These are phyloP conservation scores for Oeneis ivallda DNA, from an alignment of 2,888 invertebrate genomes.

Conservation along the genomic window DNA sequence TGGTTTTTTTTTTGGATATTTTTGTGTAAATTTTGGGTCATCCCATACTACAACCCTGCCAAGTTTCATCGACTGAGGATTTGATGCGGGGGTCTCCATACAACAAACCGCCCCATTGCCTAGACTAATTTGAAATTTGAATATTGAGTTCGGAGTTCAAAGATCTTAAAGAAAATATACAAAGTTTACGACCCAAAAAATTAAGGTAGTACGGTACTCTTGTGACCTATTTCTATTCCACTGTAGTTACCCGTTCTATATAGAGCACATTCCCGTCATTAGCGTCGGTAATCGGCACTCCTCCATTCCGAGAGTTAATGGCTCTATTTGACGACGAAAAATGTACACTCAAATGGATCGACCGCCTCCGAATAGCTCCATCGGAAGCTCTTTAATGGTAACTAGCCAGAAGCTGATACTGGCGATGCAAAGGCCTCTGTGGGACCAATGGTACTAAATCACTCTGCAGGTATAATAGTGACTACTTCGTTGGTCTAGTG, in stretches of 20 bases:
- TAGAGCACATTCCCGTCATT: conserved; percentile 49
- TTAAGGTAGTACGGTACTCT: not conserved
- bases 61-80: too few relatives aligned
- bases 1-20: too few relatives aligned
- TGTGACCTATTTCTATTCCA: conserved; percentile 14
- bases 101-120: too few relatives aligned
- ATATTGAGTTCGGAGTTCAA: too few relatives aligned
- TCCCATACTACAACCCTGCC: too few relatives aligned
- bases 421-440: not conserved
- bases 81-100: too few relatives aligned
- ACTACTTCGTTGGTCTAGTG: too few relatives aligned
- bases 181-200: not conserved
- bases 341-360: conserved; percentile 52
- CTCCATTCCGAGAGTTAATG: conserved; percentile 59
- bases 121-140: too few relatives aligned
- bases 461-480: not conserved
- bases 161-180: too few relatives aligned
- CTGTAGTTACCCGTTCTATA: conserved; percentile 21
- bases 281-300: conserved; percentile 58
- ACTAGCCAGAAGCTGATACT: conserved; percentile 48
- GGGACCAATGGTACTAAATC: not conserved
- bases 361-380: conserved; percentile 55
- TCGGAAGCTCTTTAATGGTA: conserved; percentile 58
- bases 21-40: too few relatives aligned
- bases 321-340: conserved; percentile 57